Conservation (phyloP, 2,888 invertebrate species). For the Criorhina ranunculi region DNA sequence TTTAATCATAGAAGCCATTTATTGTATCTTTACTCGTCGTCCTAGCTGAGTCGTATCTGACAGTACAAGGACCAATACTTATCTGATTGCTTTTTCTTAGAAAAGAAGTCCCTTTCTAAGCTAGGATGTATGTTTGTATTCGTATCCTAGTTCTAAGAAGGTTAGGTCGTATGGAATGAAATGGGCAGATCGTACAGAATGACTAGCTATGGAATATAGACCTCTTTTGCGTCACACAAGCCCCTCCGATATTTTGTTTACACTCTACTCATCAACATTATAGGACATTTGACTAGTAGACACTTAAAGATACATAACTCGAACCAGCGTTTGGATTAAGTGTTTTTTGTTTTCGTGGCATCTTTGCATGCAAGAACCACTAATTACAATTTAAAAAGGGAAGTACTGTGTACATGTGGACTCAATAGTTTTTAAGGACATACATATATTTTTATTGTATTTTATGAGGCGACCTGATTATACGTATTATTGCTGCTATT, state of each 20-base stretch:
- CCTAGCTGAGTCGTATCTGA: too few relatives aligned
- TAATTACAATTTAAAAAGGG: conserved; percentile 39
- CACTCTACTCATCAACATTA: conserved; percentile 25
- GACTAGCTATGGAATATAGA: too few relatives aligned
- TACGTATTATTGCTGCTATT: conserved; percentile 39
- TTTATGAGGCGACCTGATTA: conserved; percentile 42
- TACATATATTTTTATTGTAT: conserved; percentile 2
- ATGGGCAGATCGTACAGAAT: too few relatives aligned
- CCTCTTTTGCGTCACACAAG: too few relatives aligned
- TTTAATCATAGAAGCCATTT: too few relatives aligned
- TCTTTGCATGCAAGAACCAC: conserved; percentile 1
- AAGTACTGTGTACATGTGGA: conserved; percentile 49
- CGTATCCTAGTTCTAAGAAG: too few relatives aligned
- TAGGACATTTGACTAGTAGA: conserved; percentile 35
- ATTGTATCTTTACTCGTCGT: too few relatives aligned
- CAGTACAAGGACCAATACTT: too few relatives aligned
- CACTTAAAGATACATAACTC: conserved; percentile 28
- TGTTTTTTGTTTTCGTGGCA: not conserved
- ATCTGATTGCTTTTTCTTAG: too few relatives aligned
- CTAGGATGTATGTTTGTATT: too few relatives aligned
- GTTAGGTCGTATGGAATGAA: too few relatives aligned
- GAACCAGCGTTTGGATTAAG: conserved; percentile 10
- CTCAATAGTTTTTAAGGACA: conserved; percentile 27
- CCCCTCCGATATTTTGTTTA: not conserved
- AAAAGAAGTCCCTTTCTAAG: too few relatives aligned